Percentiles rank a stretch among this genome's conserved stretches.
These are phyloP conservation scores for Zelleria hepariella DNA, from an alignment of 2,888 invertebrate genomes.

Conservation along the genomic window DNA sequence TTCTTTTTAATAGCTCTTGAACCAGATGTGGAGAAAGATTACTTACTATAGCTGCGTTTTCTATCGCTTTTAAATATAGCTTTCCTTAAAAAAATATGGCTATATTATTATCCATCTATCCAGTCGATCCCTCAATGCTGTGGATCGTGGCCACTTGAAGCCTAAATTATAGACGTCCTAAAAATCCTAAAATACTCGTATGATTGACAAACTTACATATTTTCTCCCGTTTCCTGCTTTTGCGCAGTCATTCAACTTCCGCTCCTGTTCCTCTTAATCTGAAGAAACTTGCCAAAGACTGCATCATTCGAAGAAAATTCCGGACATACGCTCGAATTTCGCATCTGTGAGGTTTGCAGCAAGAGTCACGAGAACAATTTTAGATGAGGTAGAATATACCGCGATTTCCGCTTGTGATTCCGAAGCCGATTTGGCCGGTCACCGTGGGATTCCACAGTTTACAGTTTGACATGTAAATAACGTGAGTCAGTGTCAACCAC, in stretches of 20 bases:
- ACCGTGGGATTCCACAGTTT: neutral
- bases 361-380: neutral
- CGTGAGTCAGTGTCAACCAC: neutral
- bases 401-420: neutral
- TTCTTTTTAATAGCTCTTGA: too few species aligned
- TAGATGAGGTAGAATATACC: neutral
- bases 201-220: neutral
- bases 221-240: neutral
- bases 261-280: too few species aligned
- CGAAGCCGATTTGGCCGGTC: neutral
- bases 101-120: too few species aligned
- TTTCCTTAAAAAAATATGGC: too few species aligned
- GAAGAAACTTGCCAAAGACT: neutral
- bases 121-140: too few species aligned
- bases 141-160: too few species aligned
- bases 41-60: too few species aligned
- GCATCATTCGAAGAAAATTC: neutral
- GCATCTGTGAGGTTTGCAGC: neutral
- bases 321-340: neutral
- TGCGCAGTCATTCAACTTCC: neutral
- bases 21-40: too few species aligned
- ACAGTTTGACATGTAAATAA: neutral
- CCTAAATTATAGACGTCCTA: too few species aligned
- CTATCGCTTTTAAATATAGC: too few species aligned
- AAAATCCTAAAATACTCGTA: neutral